Base-by-base conservation (phyloP, 2,113 vertebrate species). In the Hymenochirus boettgeri region DNA sequence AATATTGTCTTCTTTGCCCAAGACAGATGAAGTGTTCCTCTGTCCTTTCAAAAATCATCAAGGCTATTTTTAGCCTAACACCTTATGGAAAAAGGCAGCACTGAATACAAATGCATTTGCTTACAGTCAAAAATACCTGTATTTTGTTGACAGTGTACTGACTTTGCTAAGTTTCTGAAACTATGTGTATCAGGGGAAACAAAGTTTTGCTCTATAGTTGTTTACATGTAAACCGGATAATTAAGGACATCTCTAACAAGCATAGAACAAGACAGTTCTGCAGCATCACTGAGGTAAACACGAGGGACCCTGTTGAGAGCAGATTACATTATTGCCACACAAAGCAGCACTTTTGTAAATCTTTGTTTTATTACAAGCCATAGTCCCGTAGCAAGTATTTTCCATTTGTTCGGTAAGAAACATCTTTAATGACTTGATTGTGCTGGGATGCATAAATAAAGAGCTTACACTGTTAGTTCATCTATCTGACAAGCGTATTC, bases 351-450 rank as follows among this genome's bases (percentile, higher is more conserved):
- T 69, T 70, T 57, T 31, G 3, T 37, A 22, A 69, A 33, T 69
- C 71, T 71, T 18, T 57, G 60, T 74, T 74, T 74, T 72, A 57
- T 71, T 70, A 60, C 42, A 27, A 25, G 10, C 63, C 33, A 61
- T 35, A 12, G 55, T 69, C 27, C 48, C 55, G 37, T 24, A 72
- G 53, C 53, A 69, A 62, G 50, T 61, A 64, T 54, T 67, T 76
- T 69, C 51, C 33, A 65, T 73, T 70, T 71, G 33, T 70, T 17
- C 25, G 70, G 61, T 69, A 70, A 71, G 72, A 73, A 71, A 35
- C 51, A 57, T 58, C 42, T 54, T 29, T 74, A 73, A 74, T 78
- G 69, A 69, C 61, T 75, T 74, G 70, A 74, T 75, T 75, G 58
- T 78, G 57, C 65, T 33, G 9, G 74, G 63, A 69, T 72, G 57